A percentile compares a stretch with the other conserved stretches of the same genome.
Evolutionary conservation across 2,797 vertebrate species (phyloP).

Genomic region (Austrolebias charrua): DNA sequence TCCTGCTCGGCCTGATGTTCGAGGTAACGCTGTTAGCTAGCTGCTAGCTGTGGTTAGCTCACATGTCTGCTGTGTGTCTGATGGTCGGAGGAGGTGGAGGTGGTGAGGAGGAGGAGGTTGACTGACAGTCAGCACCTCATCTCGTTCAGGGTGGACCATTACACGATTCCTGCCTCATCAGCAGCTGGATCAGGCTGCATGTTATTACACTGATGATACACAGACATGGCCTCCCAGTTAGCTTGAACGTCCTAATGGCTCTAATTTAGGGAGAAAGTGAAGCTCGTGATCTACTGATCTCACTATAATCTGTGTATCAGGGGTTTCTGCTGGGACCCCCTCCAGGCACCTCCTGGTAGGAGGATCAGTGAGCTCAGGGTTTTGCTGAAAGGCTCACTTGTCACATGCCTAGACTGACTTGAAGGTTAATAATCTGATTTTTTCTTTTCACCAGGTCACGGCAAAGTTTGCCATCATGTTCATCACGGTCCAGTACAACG

Average conservation of each 20-base stretch:
- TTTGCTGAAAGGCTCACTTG: conserved; percentile 15
- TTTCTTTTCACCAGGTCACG: conserved; percentile 70
- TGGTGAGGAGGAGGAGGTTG: conserved; percentile 66
- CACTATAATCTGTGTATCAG: background rate
- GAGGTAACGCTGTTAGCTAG: conserved; percentile 77
- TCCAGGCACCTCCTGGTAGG: conserved; percentile 13
- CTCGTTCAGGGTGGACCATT: conserved; percentile 1
- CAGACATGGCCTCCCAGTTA: conserved; percentile 8
- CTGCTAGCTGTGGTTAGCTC: conserved; percentile 57
- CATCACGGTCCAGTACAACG: conserved; percentile 87
- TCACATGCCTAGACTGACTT: background rate
- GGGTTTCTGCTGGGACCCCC: conserved; percentile 2
- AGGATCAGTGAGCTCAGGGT: conserved; percentile 2
- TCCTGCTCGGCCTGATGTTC: conserved; percentile 78
- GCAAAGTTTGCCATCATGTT: conserved; percentile 84
- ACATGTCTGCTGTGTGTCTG: conserved; percentile 59
- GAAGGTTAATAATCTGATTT: background rate
- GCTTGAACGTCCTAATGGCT: background rate
- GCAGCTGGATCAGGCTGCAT: conserved; percentile 6
- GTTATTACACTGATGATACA: conserved; percentile 10
- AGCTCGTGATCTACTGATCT: background rate
- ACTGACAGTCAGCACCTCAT: conserved; percentile 39
- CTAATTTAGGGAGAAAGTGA: background rate
- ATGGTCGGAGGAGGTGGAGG: conserved; percentile 55
- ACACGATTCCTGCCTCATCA: conserved; percentile 6